Percentiles rank a stretch among this genome's conserved stretches.
Evolutionary conservation across 2,113 vertebrate species (phyloP).

Genomic region (Potamarius usumacintae): DNA sequence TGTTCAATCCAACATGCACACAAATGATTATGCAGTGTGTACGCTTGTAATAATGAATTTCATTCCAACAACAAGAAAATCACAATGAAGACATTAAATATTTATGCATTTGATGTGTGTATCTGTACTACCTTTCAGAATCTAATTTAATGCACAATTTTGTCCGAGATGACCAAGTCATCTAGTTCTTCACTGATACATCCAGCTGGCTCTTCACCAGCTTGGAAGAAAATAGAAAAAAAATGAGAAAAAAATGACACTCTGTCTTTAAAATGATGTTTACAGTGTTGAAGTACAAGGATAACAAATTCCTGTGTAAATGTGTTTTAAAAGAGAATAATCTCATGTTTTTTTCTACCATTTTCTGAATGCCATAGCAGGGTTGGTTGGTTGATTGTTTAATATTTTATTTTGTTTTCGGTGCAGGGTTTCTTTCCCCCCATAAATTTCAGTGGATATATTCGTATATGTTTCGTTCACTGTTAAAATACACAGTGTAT

Average conservation of each 20-base stretch:
- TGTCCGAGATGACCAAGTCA: conserved; percentile 33
- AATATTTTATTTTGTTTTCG: conserved; percentile 63
- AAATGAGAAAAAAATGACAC: conserved; percentile 79
- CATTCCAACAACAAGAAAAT: conserved; percentile 20
- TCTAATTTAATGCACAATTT: conserved; percentile 39
- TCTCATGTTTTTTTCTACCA: conserved; percentile 84
- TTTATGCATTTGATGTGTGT: conserved; percentile 41
- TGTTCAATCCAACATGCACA: conserved; percentile 78
- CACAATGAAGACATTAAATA: conserved; percentile 27
- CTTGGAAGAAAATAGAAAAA: conserved; percentile 50
- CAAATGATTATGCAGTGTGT: conserved; percentile 25
- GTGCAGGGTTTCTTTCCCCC: conserved; percentile 85
- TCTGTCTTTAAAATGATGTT: conserved; percentile 98
- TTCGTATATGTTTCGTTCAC: conserved; percentile 90
- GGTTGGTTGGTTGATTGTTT: conserved; percentile 79
- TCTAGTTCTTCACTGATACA: conserved; percentile 26
- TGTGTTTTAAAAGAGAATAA: conserved; percentile 92
- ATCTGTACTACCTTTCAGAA: conserved; percentile 35
- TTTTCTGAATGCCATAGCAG: conserved; percentile 86
- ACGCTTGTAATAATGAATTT: conserved; percentile 27
- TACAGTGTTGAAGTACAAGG: conserved; percentile 99
- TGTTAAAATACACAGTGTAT: conserved; percentile 91
- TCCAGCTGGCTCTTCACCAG: conserved; percentile 36
- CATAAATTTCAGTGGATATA: conserved; percentile 83
- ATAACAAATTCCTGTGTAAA: conserved; percentile 94